phyloP scores from a whole-genome alignment of 2,113 vertebrate genomes.

The Leptobrachium leishanense region DNA sequence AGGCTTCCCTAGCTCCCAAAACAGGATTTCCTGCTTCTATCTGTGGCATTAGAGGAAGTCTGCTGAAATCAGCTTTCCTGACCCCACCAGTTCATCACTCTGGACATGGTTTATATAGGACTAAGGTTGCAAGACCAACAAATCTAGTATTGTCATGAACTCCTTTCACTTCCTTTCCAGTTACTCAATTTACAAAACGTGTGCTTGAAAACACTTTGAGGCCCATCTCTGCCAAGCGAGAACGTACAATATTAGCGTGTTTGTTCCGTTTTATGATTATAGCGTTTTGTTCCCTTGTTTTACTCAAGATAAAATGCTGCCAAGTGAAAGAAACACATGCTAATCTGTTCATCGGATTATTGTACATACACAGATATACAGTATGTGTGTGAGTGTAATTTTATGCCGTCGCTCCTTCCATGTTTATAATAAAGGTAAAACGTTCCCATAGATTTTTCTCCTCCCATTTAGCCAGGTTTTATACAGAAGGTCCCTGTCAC shows the following conservation, averaged over 20 bases:
- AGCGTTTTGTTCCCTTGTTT: background rate
- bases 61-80: slow-evolving; percentile 44
- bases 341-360: background rate
- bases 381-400: no score
- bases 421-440: no score
- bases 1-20: slow-evolving; percentile 20
- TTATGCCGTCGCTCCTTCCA: no score
- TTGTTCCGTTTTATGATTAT: slow-evolving; percentile 29
- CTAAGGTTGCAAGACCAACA: slow-evolving; percentile 19
- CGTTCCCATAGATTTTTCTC: no score
- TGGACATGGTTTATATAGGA: slow-evolving; percentile 29
- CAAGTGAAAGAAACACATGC: background rate
- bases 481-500: no score
- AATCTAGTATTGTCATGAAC: background rate
- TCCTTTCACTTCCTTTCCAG: slow-evolving; percentile 29
- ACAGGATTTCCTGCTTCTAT: slow-evolving; percentile 47
- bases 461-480: no score
- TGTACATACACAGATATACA: no score
- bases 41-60: slow-evolving; percentile 38
- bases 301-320: slow-evolving; percentile 13
- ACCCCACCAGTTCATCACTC: slow-evolving; percentile 26
- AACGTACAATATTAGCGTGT: slow-evolving; percentile 9
- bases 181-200: slow-evolving; percentile 1
- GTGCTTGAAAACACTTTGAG: slow-evolving; percentile 7
- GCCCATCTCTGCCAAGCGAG: slow-evolving; percentile 8